Evolutionary conservation across 2,113 vertebrate genomes (phyloP), one percentile per base, ranked within the genome.

Genomic region (Elephantulus edwardii): DNA sequence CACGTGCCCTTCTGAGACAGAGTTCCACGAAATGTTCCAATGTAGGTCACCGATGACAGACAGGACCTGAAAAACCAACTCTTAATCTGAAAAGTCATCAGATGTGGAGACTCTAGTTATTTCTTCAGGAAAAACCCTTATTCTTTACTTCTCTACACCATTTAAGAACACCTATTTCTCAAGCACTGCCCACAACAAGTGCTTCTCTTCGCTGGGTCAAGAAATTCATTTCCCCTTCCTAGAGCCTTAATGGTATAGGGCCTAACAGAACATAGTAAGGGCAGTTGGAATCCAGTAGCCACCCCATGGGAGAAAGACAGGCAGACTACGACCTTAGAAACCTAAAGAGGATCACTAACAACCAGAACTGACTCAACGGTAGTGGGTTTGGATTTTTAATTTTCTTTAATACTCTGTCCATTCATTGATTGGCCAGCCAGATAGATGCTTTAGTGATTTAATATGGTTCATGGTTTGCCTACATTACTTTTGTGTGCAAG

Each of bases 401-500:
- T 26, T 26, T 64, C 5, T 64, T 79, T 42, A 5, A 58, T 38
- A 19, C 30, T 8, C 40, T 68, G n/a, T 83, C 40, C n/a, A 19
- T 64, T 40, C 46, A 40, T 3, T 30, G 3, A 20, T 8, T 14
- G n/a, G 13, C 28, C 46, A 42, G 70, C n/a, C 62, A 64, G 60
- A 40, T 19, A n/a, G 44, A 6, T 48, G 42, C 58, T 33, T n/a
- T n/a, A 28, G 26, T 35, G 1, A 76, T 75, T 84, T 48, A n/a
- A 56, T 6, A 8, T 30, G 52, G 52, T 6, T 8, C 14, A 13
- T 44, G 8, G 19, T 30, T 81, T 62, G 22, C 3, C 20, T n/a
- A 11, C 1, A 33, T 17, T 79, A 20, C 13, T 10, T 17, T 8
- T 62, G 40, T 8, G 16, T 0, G 10, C 2, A 13, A 33, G 33